Evolutionary conservation across 2,113 vertebrate genomes (phyloP).

Genomic region (Phocoena phocoena): DNA sequence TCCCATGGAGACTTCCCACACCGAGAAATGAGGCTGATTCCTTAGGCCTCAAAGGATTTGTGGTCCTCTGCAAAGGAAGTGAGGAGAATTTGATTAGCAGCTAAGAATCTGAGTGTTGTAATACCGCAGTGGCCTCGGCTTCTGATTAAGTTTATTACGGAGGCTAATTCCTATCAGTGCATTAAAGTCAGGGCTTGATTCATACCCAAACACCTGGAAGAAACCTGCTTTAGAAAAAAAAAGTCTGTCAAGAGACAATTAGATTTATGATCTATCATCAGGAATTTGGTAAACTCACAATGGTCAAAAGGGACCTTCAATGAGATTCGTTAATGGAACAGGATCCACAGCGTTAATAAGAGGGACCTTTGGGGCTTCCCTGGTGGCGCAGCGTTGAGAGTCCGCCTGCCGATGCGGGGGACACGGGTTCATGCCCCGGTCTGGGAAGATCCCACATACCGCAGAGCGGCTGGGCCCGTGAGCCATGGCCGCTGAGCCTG

Average conservation of each 20-base stretch:
- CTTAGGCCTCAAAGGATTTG: background rate
- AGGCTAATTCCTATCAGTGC: constrained; percentile 45
- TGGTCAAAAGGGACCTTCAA: constrained; percentile 8
- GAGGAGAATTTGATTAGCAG: constrained; percentile 30
- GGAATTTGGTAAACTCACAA: constrained; percentile 65
- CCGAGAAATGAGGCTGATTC: background rate
- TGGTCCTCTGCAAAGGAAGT: constrained; percentile 7
- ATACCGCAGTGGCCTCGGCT: background rate
- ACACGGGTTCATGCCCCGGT: no score
- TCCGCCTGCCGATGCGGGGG: no score
- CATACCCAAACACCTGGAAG: constrained; percentile 48
- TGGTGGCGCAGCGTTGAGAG: no score
- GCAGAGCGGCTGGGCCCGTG: no score
- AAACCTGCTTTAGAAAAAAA: constrained; percentile 51
- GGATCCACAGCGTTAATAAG: constrained; percentile 33
- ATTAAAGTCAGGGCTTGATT: constrained; percentile 61
- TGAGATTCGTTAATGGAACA: constrained; percentile 46
- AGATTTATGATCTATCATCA: constrained; percentile 59
- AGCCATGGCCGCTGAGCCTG: no score
- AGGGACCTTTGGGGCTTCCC: background rate
- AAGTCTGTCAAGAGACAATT: constrained; percentile 37
- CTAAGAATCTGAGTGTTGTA: background rate
- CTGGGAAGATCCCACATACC: no score
- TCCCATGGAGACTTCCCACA: background rate
- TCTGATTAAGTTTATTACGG: constrained; percentile 57